These are phyloP conservation scores for Notoglanidium macrostoma DNA, from an alignment of 2,797 vertebrate genomes.

Conservation along the genomic window DNA sequence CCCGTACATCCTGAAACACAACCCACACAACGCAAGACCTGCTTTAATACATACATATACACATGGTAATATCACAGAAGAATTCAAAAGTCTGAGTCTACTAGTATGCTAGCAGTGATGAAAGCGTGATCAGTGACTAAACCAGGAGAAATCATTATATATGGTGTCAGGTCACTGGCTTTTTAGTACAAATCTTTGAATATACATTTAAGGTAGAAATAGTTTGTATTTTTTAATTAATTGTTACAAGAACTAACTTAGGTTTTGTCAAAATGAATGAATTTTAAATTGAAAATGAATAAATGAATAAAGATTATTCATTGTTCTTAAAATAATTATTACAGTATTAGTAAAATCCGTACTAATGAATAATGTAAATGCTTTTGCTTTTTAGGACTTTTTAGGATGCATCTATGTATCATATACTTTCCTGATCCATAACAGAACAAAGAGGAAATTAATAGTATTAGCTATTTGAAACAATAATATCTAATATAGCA, in stretches of 20 bases:
- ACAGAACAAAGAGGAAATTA: background rate
- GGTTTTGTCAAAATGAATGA: too few species aligned
- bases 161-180: background rate
- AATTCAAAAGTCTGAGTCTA: background rate
- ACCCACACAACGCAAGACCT: background rate
- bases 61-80: background rate
- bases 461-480: background rate
- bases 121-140: background rate
- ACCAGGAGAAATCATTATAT: background rate
- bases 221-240: background rate
- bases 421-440: too few species aligned
- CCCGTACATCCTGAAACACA: slow-evolving; percentile 74
- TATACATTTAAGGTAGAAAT: background rate
- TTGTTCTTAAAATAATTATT: background rate
- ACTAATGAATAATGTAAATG: background rate
- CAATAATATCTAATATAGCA: background rate
- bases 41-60: background rate
- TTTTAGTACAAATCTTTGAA: background rate
- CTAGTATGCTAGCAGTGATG: background rate
- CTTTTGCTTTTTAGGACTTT: background rate
- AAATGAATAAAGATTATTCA: background rate
- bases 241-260: background rate
- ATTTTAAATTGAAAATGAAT: too few species aligned
- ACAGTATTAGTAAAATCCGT: background rate
- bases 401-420: background rate